These are phyloP conservation scores for Gallinago nigripennis DNA, from an alignment of 2,797 vertebrate species.

Conservation along the genomic window DNA sequence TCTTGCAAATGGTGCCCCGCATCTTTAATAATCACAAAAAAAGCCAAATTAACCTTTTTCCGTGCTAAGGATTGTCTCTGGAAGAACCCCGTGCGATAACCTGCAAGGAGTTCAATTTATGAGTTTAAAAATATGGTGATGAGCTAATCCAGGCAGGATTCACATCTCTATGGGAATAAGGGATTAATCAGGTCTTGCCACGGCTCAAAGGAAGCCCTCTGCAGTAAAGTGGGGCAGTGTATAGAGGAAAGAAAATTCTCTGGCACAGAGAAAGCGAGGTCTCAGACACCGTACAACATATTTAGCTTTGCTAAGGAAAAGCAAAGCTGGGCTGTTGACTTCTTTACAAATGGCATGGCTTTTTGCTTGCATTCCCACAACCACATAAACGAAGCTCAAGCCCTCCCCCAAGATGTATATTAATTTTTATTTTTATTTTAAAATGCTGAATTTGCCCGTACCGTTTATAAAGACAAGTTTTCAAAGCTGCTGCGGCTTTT, in stretches of 20 bases:
- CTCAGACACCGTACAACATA: background rate
- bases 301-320: background rate
- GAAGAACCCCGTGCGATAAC: background rate
- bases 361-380: background rate
- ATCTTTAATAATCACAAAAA: background rate
- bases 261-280: background rate
- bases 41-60: background rate
- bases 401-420: background rate
- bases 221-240: background rate
- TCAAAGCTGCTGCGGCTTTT: background rate
- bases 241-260: background rate
- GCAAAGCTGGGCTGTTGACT: background rate
- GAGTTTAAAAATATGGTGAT: background rate
- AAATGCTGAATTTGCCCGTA: background rate
- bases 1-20: background rate
- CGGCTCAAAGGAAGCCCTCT: background rate
- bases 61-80: background rate
- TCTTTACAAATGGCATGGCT: background rate
- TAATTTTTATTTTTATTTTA: background rate
- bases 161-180: background rate
- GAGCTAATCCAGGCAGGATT: background rate
- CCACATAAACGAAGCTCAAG: background rate
- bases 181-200: background rate
- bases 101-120: background rate
- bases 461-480: background rate